Evolutionary conservation across 64 coral and sea anemone genomes (phyloP), one percentile per base, ranked within the genome.

Genomic region (Porites lutea): DNA sequence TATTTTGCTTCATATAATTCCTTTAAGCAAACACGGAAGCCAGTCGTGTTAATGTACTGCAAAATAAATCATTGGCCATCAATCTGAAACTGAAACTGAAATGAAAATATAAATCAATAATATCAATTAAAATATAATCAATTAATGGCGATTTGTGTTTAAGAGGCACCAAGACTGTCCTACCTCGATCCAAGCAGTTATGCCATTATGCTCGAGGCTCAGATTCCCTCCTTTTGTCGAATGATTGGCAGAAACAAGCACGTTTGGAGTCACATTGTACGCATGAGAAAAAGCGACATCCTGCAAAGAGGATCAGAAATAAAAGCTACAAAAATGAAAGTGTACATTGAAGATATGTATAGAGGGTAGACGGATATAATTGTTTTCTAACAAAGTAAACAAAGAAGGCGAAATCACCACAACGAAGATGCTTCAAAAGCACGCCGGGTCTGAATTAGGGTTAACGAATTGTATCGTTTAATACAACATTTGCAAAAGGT

Each of bases 1-100:
- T 72, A 72, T 72, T 72, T 72, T 72, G 70, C 12, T 47, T 72
- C 70, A 13, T 72, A 72, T 27, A 72, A 46, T 72, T 72, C 70
- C 46, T 72, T 72, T 13, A 72, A 47, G 37, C 70, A 72, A 72
- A 72, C 21, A 13, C 70, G 21, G 37, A 44, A 44, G 23, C 23
- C 20, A 72, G 1, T 72, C 23, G 8, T 44, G 23, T 44, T 44
- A 23, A 70, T 70, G 22, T 70, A 70, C 66, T 70, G 66, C 16
- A 70, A 20, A 70, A 9, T 5, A 8, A 70, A 19, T 5, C 19
- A 70, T 20, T 70, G 4, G 16, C 62, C 13, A 13, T 5, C n/a
- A 19, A 65, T 13, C 13, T n/a, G n/a, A n/a, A n/a, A n/a, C n/a
- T n/a, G n/a, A n/a, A n/a, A n/a, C n/a, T n/a, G n/a, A n/a, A n/a